phyloP scores from a whole-genome alignment of 2,888 invertebrate species.

The Priocnemis perturbator region DNA sequence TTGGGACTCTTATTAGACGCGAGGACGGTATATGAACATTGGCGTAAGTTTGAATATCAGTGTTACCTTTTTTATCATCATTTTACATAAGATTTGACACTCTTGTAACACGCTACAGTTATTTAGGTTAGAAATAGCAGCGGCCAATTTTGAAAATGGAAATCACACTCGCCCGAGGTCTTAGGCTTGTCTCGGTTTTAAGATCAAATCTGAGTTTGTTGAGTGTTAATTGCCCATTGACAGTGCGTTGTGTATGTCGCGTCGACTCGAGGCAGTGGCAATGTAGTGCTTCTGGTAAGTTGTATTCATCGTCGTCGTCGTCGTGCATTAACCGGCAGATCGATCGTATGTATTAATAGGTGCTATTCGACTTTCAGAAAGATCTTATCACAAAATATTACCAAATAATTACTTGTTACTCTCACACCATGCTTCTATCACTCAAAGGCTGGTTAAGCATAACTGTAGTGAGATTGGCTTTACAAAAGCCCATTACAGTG shows the following conservation, averaged over 20 bases:
- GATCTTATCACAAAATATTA: conserved; percentile 31
- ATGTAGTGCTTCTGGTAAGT: conserved; percentile 44
- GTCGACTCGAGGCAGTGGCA: conserved; percentile 42
- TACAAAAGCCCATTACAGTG: conserved; percentile 27
- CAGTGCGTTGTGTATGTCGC: conserved; percentile 44
- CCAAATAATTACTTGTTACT: conserved; percentile 34
- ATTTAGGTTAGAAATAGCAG: conserved; percentile 47
- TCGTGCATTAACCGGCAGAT: background rate
- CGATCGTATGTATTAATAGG: background rate
- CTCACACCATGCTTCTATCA: conserved; percentile 22
- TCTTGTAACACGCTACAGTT: conserved; percentile 11
- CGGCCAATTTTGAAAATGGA: conserved; percentile 55
- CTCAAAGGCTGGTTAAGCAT: conserved; percentile 15
- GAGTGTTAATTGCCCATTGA: conserved; percentile 35
- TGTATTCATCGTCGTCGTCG: background rate
- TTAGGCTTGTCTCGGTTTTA: conserved; percentile 42
- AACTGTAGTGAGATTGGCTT: conserved; percentile 25
- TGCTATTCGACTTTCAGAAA: conserved; percentile 42
- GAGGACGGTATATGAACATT: background rate
- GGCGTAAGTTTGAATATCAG: conserved; percentile 14
- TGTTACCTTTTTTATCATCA: background rate
- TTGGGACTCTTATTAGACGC: background rate
- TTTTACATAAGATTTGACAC: background rate
- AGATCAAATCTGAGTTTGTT: conserved; percentile 32
- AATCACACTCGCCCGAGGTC: conserved; percentile 50